Base-by-base conservation (phyloP, 2,113 vertebrate species). In the Collichthys lucidus region DNA sequence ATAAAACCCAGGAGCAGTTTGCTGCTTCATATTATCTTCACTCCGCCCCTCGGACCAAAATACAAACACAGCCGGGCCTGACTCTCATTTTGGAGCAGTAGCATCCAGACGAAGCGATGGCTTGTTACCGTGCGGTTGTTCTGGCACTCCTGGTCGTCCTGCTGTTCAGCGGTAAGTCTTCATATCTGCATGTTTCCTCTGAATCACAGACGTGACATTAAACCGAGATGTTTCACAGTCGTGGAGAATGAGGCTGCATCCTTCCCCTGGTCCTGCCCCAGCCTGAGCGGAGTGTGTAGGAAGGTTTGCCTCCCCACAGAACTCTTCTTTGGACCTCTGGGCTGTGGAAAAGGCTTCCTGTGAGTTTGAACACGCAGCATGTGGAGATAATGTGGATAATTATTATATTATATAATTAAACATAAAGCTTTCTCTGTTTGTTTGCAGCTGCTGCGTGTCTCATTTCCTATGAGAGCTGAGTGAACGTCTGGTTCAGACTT, bases 311-410 rank as follows among this genome's bases (percentile, higher is more conserved):
- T 94, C 19, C 91, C 93, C 52, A 88, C 92, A 31, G 95, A 95
- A 57, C 53, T 95, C 12, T 94, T 95, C 89, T 95, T 95, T 65
- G 95, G 94, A 86, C 93, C 94, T 22, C 86, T 95, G 44, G 94
- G 94, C 59, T 95, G 95, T 52, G 94, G 94, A 53, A 95, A 94
- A 76, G 93, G 89, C 22, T 94, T 91, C 78, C 63, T 92, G 95
- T 95, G 76, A 93, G 94, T 93, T 59, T 22, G 11, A 17, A 42
- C 12, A 22, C 55, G 42, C 31, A 66, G 11, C 7, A 53, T 77
- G 59, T 79, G 12, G 69, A 44, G 4, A 20, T 40, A 20, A 59
- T 53, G 35, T 74, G 2, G 31, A 47, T 4, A 15, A 71, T 76
- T 64, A 11, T 22, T 71, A 14, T n/a, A n/a, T n/a, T n/a, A n/a